Base-by-base conservation (phyloP, 2,797 vertebrate species). In the Myripristis jacobus region DNA sequence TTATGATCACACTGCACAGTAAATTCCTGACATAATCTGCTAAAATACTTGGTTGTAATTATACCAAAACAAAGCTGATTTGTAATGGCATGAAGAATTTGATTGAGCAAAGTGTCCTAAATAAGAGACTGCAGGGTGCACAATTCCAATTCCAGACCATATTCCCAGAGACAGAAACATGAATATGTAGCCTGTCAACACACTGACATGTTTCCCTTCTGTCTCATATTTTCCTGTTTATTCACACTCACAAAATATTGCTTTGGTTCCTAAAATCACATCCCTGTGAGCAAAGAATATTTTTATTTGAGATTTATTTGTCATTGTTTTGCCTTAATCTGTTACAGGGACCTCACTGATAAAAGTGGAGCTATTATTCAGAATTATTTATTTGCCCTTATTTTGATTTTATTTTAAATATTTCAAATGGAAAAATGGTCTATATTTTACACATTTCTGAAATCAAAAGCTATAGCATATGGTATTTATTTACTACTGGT, bases 301-400 rank as follows among this genome's bases (percentile, higher is more conserved):
- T 51, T 65, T 66, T 3, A 31, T 27, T 29, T 65, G 5, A 56
- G 19, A 48, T 53, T 36, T 2, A 31, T 56, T 36, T 56, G 1
- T 46, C 22, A 15, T 36, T 44, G 31, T 51, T 48, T 58, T 16
- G 41, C 55, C 25, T 0, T 31, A 34, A 57, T 55, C n/a, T 70
- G 36, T 48, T 21, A 69, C 24, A 41, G 7, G 46, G 18, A 36
- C 16, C 15, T 3, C 8, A 62, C n/a, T n/a, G n/a, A n/a, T n/a
- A n/a, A n/a, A n/a, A n/a, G 2, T 54, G 41, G 48, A 19, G 18
- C 18, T 24, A 8, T 16, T 57, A 0, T 16, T 46, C 12, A 36
- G 22, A 24, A 6, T 52, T 15, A 52, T 21, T 24, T 4, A 34
- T 12, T 54, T 54, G 16, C 7, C 9, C 2, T 3, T 31, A 8